A percentile compares a stretch with the other conserved stretches of the same genome.
These are phyloP conservation scores for Motacilla tschutschensis DNA, from an alignment of 2,113 vertebrate genomes.

Conservation along the genomic window DNA sequence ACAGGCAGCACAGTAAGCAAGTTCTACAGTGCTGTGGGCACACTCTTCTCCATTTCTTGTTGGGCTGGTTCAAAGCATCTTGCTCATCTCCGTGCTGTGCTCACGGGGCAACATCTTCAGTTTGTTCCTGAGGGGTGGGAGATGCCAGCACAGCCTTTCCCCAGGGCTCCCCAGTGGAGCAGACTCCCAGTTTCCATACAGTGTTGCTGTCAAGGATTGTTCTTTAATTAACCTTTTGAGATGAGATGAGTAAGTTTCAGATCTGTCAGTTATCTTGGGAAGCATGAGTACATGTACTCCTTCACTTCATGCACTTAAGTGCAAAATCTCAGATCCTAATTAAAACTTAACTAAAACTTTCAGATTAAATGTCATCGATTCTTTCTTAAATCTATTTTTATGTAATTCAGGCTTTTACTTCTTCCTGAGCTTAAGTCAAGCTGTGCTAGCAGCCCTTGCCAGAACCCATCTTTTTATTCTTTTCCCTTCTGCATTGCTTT, in stretches of 20 bases:
- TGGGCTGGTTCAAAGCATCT: not conserved
- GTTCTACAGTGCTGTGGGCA: not conserved
- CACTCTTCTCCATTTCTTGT: not conserved
- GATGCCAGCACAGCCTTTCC: not conserved
- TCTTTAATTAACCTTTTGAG: conserved; percentile 51
- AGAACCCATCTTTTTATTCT: not conserved
- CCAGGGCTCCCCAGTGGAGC: not conserved
- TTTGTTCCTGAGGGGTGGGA: not conserved
- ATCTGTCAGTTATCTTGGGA: conserved; percentile 46
- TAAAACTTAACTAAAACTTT: conserved; percentile 60
- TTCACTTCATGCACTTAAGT: conserved; percentile 33
- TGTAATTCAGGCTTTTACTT: conserved; percentile 27
- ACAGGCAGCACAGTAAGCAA: accelerated
- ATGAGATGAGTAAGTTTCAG: conserved; percentile 46
- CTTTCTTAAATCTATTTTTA: conserved; percentile 52
- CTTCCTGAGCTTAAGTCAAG: conserved; percentile 20
- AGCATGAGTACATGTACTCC: conserved; percentile 1
- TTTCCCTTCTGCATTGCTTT: not conserved
- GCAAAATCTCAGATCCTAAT: conserved; percentile 37
- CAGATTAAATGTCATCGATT: conserved; percentile 57
- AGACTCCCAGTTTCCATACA: not conserved
- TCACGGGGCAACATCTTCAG: not conserved
- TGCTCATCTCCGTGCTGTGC: accelerated
- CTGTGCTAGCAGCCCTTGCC: conserved; percentile 36
- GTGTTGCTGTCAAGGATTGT: conserved; percentile 10